Percentiles rank a stretch among this genome's conserved stretches.
Evolutionary conservation across 2,888 invertebrate genomes (phyloP).

Genomic region (Busseola fusca): DNA sequence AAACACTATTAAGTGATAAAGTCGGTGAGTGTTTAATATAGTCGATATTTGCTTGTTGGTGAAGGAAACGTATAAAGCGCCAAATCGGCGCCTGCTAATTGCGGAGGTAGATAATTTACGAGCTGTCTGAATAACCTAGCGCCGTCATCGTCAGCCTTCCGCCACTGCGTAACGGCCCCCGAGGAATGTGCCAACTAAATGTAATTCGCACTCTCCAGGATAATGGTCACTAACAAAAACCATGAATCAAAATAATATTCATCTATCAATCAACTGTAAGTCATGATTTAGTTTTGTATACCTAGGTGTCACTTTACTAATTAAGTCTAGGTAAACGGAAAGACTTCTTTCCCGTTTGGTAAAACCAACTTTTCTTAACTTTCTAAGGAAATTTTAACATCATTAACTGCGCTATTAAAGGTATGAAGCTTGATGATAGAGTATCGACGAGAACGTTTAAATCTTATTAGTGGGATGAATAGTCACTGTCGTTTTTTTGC

Average conservation of each 20-base stretch:
- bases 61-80: conserved; percentile 78
- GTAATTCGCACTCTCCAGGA: conserved; percentile 25
- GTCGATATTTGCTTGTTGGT: conserved; percentile 56
- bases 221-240: conserved; percentile 32
- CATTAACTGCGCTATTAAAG: conserved; percentile 56
- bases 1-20: conserved; percentile 51
- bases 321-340: conserved; percentile 27
- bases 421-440: conserved; percentile 63
- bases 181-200: conserved; percentile 46
- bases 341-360: conserved; percentile 38
- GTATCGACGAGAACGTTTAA: conserved; percentile 69
- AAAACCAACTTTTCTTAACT: conserved; percentile 54
- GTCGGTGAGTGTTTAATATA: conserved; percentile 53
- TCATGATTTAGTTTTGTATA: conserved; percentile 23
- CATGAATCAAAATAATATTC: conserved; percentile 1
- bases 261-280: conserved; percentile 19
- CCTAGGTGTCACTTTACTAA: conserved; percentile 35
- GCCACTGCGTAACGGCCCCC: conserved; percentile 65
- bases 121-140: conserved; percentile 76
- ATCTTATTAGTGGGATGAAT: conserved; percentile 76
- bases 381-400: conserved; percentile 65
- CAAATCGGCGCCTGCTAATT: conserved; percentile 87
- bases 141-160: conserved; percentile 70
- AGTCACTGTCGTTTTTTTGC: conserved; percentile 71
- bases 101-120: conserved; percentile 84